Conservation (phyloP, 2,888 invertebrate genomes). For the Aphrophora alni region DNA sequence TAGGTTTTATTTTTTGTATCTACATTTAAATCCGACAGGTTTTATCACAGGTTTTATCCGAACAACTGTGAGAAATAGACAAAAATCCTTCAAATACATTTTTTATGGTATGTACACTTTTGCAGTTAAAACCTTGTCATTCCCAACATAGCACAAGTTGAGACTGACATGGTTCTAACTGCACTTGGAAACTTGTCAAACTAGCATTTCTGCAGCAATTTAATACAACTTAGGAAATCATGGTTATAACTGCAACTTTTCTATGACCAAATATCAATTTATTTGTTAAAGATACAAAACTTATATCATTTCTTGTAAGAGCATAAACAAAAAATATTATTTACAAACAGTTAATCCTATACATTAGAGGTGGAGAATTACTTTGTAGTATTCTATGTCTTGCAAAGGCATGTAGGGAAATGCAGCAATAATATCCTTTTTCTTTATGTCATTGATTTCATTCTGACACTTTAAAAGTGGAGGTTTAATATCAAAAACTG, state of each 20-base stretch:
- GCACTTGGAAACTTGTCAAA: slow-evolving; percentile 20
- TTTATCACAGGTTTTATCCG: no score
- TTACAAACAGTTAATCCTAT: background rate
- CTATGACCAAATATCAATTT: background rate
- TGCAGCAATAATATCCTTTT: background rate
- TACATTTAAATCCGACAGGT: slow-evolving; percentile 14
- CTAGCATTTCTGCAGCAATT: background rate
- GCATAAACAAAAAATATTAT: background rate
- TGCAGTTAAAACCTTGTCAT: slow-evolving; percentile 25
- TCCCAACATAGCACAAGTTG: slow-evolving; percentile 6
- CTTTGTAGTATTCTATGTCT: slow-evolving; percentile 21
- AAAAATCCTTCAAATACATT: background rate
- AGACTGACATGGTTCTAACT: slow-evolving; percentile 24
- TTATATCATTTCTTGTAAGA: background rate
- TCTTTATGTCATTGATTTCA: background rate
- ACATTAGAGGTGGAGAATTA: slow-evolving; percentile 2
- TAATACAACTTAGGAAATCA: background rate
- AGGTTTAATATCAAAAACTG: background rate
- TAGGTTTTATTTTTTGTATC: background rate
- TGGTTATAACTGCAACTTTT: slow-evolving; percentile 19
- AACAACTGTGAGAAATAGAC: background rate
- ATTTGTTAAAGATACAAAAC: slow-evolving; percentile 11
- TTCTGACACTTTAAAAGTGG: background rate
- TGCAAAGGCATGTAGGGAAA: background rate
- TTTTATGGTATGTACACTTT: slow-evolving; percentile 15